Base-by-base conservation (phyloP, 2,797 vertebrate genomes). In the Manis pentadactyla region DNA sequence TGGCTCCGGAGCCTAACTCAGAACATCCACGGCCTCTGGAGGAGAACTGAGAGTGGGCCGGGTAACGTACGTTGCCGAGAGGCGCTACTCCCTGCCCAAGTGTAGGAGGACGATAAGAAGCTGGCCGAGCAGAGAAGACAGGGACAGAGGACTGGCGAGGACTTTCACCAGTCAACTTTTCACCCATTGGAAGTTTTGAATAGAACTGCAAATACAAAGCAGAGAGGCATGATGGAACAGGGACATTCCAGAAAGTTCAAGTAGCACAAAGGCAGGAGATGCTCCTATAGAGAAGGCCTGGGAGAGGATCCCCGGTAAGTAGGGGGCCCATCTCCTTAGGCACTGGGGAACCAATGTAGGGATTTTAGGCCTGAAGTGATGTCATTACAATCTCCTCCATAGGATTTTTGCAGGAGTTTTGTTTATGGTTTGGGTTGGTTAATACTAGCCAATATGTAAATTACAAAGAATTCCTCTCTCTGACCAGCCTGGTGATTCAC, bases 391-490 rank as follows among this genome's bases (percentile, higher is more conserved):
- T 83, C n/a, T 25, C 25, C 25, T 21, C 29, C 77, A 3, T 13
- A 89, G 77, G 51, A 39, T 37, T 94, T 96, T 94, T 64, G 23
- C 29, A 25, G 53, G 17, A 77, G 37, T 46, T 92, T 87, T 84
- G 63, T 53, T 68, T 39, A 46, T 59, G 34, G 64, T 92, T 91
- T 42, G 6, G 19, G 46, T 15, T 59, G 71, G 78, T 49, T 86
- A 69, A 83, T 34, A 51, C 57, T 31, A 89, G 27, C 39, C 51
- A 34, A n/a, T 29, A 87, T 37, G 57, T 73, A 81, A 96, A 79
- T 94, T 61, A 61, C 34, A 88, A 64, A 46, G 74, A 39, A 71
- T 88, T 68, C 86, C 55, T 64, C 75, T 78, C 86, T 87, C 55
- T 53, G 55, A 71, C 39, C 37, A 34, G 42, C 18, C 82, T 64